phyloP scores from a whole-genome alignment of 2,113 vertebrate genomes.

The Ciconia stormi region DNA sequence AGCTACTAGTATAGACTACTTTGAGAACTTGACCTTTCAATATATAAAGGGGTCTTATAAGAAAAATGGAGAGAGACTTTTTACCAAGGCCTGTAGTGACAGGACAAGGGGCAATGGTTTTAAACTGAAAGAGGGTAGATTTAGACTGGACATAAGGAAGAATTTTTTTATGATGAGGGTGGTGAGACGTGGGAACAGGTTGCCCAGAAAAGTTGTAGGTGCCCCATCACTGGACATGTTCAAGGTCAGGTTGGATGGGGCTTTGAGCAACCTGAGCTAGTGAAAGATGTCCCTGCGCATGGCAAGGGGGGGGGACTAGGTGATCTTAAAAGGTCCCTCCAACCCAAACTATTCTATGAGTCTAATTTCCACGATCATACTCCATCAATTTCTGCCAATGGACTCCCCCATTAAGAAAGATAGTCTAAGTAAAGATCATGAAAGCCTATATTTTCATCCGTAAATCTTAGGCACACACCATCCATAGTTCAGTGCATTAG shows the following conservation, averaged over 20 bases:
- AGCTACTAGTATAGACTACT: neutral
- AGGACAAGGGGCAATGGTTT: neutral
- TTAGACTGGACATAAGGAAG: neutral
- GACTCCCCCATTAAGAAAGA: neutral
- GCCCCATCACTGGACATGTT: accelerated
- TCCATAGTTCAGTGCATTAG: neutral
- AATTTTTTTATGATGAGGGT: neutral
- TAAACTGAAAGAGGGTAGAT: neutral
- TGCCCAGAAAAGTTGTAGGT: neutral
- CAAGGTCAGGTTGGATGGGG: neutral
- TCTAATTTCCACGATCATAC: neutral
- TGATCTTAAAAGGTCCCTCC: neutral
- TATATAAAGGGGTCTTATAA: neutral
- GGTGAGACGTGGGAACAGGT: neutral
- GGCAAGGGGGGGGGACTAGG: neutral
- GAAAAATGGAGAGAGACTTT: neutral
- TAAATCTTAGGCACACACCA: neutral
- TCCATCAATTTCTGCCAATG: neutral
- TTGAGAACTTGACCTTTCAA: neutral
- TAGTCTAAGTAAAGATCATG: neutral
- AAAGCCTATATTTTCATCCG: neutral
- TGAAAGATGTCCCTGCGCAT: neutral
- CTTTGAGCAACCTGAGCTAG: neutral
- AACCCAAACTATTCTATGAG: neutral
- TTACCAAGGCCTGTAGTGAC: neutral